Percentiles rank a stretch among this genome's conserved stretches.
Evolutionary conservation across 2,797 vertebrate species (phyloP).

Genomic region (Hydrocynus forskahlii): DNA sequence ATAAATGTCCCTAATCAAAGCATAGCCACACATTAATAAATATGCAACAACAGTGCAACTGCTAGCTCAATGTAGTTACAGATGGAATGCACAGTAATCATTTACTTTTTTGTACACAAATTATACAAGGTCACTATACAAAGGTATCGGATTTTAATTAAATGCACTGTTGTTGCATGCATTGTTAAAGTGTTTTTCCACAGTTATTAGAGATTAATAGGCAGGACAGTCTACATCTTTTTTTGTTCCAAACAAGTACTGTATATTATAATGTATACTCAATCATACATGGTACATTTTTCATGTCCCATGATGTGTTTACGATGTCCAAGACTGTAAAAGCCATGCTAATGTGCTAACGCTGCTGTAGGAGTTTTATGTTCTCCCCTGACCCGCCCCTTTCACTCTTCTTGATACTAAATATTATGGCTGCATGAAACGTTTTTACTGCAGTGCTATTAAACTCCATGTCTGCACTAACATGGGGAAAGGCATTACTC

Average conservation of each 20-base stretch:
- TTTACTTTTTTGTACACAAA: too few species aligned
- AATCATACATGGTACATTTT: neutral
- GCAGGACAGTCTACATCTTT: neutral
- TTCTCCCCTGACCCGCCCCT: neutral
- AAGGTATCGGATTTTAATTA: too few species aligned
- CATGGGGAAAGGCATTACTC: neutral
- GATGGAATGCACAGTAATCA: too few species aligned
- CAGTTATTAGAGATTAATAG: too few species aligned
- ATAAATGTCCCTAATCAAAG: too few species aligned
- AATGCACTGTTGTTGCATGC: too few species aligned
- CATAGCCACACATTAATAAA: too few species aligned
- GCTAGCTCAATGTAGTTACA: too few species aligned
- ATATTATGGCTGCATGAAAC: conserved; percentile 9
- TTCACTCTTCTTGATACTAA: conserved; percentile 5
- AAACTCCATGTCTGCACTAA: neutral
- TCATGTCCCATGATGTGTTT: neutral
- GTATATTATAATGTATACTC: neutral
- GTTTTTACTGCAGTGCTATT: neutral
- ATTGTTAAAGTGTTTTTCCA: too few species aligned
- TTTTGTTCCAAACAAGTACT: neutral
- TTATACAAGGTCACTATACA: too few species aligned
- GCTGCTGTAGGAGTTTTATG: neutral
- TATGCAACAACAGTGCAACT: too few species aligned
- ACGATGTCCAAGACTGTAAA: neutral
- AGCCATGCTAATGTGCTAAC: neutral